Conservation (phyloP, 2,113 vertebrate genomes). For the Tyrannus savana region DNA sequence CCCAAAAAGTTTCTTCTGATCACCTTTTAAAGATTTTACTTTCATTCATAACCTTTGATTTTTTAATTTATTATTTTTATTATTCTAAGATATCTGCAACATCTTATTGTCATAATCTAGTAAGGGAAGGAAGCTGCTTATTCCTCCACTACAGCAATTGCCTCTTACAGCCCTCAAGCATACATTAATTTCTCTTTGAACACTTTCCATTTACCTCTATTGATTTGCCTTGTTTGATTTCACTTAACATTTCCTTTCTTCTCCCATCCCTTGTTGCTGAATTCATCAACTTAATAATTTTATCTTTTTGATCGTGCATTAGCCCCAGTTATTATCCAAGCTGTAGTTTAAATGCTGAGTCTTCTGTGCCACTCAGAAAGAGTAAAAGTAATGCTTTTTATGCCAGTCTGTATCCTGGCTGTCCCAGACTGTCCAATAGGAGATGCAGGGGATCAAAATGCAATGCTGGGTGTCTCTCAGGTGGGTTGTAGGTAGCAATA, state of each 20-base stretch:
- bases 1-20: neutral
- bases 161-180: slow-evolving; percentile 22
- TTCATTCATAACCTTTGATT: neutral
- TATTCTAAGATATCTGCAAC: neutral
- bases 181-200: slow-evolving; percentile 57
- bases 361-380: neutral
- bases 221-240: slow-evolving; percentile 52
- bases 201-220: slow-evolving; percentile 50
- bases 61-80: neutral
- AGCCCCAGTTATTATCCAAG: slow-evolving; percentile 33
- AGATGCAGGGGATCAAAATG: neutral
- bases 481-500: neutral
- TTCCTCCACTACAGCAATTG: slow-evolving; percentile 35
- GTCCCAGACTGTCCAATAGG: neutral
- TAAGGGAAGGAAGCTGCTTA: neutral
- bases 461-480: neutral
- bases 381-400: neutral
- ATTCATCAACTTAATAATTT: slow-evolving; percentile 40
- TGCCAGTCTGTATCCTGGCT: neutral
- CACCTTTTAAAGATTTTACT: neutral
- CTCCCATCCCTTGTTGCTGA: slow-evolving; percentile 24
- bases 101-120: neutral
- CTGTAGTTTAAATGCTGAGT: neutral
- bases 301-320: slow-evolving; percentile 42
- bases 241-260: slow-evolving; percentile 6